Evolutionary conservation across 2,888 invertebrate genomes (phyloP).

Genomic region (Zelleria hepariella): DNA sequence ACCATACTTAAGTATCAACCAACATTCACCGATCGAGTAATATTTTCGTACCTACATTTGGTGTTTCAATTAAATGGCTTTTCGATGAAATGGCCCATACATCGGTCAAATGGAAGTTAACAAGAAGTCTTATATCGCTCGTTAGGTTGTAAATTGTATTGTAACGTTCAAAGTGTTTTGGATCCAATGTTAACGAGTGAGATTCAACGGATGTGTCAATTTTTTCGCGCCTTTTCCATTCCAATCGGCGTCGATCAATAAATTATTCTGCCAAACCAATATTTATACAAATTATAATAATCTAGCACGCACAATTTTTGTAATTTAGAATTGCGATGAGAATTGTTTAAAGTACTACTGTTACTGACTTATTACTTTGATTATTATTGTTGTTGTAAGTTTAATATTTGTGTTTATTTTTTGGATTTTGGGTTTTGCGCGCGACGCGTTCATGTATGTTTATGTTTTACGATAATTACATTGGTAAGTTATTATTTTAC

Average conservation of each 20-base stretch:
- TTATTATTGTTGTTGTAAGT: conserved; percentile 2
- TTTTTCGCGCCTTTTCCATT: neutral
- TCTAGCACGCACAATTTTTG: conserved; percentile 12
- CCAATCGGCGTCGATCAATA: neutral
- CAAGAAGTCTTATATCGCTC: too few relatives aligned
- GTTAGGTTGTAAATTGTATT: neutral
- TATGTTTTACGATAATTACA: conserved; percentile 3
- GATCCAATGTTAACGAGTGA: neutral
- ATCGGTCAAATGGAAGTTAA: too few relatives aligned
- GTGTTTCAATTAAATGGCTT: too few relatives aligned
- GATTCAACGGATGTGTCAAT: neutral
- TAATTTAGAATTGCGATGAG: conserved; percentile 5
- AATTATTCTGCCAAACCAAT: neutral
- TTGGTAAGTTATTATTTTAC: neutral
- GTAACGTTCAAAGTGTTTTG: neutral
- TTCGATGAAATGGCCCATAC: neutral
- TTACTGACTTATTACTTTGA: conserved; percentile 7
- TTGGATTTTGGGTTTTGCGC: conserved; percentile 31
- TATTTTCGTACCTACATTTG: too few relatives aligned
- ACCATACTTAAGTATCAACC: too few relatives aligned
- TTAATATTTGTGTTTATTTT: conserved; percentile 19
- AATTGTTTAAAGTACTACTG: conserved; percentile 5
- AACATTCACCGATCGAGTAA: too few relatives aligned
- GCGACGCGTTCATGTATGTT: conserved; percentile 66
- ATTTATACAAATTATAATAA: conserved; percentile 6